Conservation (phyloP, 2,113 vertebrate genomes). For the Neodontobutis hainanensis region DNA sequence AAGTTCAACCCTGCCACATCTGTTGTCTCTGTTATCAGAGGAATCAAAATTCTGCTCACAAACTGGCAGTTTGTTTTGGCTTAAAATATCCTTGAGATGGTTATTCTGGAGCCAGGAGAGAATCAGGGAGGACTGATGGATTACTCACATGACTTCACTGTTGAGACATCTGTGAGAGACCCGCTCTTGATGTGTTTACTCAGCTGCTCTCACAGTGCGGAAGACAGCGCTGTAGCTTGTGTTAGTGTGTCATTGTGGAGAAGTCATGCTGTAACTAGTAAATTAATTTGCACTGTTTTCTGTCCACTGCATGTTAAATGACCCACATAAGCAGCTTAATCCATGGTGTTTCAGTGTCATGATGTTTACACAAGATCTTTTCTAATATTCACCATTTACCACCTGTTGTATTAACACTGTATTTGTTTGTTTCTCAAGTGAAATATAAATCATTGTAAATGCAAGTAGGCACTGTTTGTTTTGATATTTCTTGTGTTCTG, state of each 20-base stretch:
- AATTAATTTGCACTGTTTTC: constrained; percentile 33
- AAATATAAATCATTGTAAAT: constrained; percentile 32
- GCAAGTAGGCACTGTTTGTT: constrained; percentile 19
- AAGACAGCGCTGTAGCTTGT: constrained; percentile 24
- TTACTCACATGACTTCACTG: constrained; percentile 31
- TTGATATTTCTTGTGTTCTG: constrained; percentile 5
- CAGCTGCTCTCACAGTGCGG: constrained; percentile 39
- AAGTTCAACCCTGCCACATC: constrained; percentile 98
- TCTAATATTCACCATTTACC: constrained; percentile 42
- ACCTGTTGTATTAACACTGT: constrained; percentile 42
- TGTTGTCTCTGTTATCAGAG: constrained; percentile 91
- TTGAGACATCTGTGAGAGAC: no score
- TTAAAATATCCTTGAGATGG: constrained; percentile 61
- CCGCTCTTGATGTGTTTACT: constrained; percentile 47
- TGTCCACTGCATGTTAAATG: constrained; percentile 36
- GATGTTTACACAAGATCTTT: constrained; percentile 21
- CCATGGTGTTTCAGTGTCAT: constrained; percentile 3
- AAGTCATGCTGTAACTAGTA: constrained; percentile 39
- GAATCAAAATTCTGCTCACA: constrained; percentile 94
- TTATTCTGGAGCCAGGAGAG: constrained; percentile 16
- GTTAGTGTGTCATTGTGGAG: constrained; percentile 36
- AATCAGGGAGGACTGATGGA: constrained; percentile 40
- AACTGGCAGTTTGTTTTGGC: constrained; percentile 98
- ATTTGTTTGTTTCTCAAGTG: constrained; percentile 31
- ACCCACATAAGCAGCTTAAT: constrained; percentile 36